phyloP scores from a whole-genome alignment of 2,113 vertebrate species.

The Pyrgilauda ruficollis region DNA sequence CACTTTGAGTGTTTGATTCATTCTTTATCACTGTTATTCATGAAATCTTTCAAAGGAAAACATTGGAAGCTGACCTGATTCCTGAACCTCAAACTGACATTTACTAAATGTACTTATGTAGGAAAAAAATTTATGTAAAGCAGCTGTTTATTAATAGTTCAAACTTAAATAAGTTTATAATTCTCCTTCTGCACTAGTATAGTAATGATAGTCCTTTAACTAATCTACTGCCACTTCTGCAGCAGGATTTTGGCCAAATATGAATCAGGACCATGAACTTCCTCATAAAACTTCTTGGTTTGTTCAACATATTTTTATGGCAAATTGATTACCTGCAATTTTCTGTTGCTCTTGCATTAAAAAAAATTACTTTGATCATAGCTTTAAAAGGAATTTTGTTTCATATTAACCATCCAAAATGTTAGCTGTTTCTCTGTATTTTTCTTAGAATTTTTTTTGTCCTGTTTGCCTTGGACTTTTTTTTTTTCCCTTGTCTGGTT shows the following conservation, averaged over 20 bases:
- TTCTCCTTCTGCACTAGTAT: not conserved
- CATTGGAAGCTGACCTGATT: not conserved
- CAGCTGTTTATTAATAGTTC: not conserved
- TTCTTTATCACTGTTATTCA: not conserved
- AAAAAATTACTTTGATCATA: not conserved
- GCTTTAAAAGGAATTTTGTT: not conserved
- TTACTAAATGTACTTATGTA: not conserved
- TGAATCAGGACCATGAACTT: not conserved
- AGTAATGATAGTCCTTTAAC: not conserved
- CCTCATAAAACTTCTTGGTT: not conserved
- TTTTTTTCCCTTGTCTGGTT: not conserved
- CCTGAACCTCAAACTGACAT: not conserved
- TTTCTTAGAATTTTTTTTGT: not conserved
- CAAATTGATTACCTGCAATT: not conserved
- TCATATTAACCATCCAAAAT: not conserved
- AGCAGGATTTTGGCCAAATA: not conserved
- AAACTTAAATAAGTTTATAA: not conserved
- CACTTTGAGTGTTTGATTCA: not conserved
- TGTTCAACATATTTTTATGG: not conserved
- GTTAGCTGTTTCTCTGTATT: not conserved
- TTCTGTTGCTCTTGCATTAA: not conserved
- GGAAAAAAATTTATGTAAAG: not conserved
- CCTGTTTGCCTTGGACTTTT: not conserved
- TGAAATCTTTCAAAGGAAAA: not conserved
- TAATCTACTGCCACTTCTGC: not conserved